Evolutionary conservation across 64 coral and sea anemone genomes (phyloP).

Genomic region (Porites lutea): DNA sequence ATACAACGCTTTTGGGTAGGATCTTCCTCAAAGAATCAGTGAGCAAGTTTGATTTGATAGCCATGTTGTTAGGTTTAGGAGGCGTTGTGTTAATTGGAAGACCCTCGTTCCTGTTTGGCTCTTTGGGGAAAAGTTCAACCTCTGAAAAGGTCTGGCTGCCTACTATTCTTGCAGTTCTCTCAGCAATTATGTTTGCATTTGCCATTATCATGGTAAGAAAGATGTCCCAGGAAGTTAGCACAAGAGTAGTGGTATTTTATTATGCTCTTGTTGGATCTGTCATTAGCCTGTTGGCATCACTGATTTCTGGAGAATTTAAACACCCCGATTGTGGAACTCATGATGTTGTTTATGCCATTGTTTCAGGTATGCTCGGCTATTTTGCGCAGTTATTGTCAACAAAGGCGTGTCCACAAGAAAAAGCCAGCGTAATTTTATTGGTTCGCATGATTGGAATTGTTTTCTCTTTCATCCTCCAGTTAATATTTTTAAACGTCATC

Average conservation of each 20-base stretch:
- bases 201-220: neutral
- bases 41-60: conserved; percentile 39
- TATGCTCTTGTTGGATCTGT: conserved; percentile 44
- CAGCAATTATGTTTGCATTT: neutral
- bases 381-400: conserved; percentile 8
- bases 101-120: conserved; percentile 64
- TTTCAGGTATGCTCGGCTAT: conserved; percentile 21
- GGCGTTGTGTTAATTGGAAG: conserved; percentile 61
- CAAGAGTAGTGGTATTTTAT: conserved; percentile 59
- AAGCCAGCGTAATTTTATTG: conserved; percentile 48
- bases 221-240: neutral
- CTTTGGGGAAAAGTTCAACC: neutral
- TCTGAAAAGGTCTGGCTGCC: conserved; percentile 43
- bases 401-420: conserved; percentile 44
- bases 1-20: conserved; percentile 48
- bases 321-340: conserved; percentile 56
- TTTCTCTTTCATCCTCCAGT: conserved; percentile 50
- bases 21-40: conserved; percentile 65
- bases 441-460: conserved; percentile 37
- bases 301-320: conserved; percentile 42
- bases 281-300: neutral
- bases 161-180: conserved; percentile 17
- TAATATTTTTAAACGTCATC: neutral
- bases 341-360: conserved; percentile 41
- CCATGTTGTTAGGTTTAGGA: conserved; percentile 33